Conservation (phyloP, 2,113 vertebrate species). For the Zosterops japonicus region DNA sequence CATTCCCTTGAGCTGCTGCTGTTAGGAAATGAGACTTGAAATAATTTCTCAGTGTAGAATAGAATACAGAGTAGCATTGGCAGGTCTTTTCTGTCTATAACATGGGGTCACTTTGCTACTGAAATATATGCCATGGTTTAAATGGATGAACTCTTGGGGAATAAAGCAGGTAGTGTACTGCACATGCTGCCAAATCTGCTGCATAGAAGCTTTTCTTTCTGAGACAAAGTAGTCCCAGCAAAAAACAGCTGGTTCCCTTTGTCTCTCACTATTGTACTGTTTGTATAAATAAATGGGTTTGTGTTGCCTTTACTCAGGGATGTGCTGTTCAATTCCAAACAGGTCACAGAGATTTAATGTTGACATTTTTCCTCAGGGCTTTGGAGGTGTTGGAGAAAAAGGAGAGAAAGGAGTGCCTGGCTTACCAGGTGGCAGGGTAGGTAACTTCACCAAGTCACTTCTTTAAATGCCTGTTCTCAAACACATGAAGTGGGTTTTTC, state of each 20-base stretch:
- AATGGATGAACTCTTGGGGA: background rate
- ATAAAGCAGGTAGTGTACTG: background rate
- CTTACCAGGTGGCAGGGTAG: constrained; percentile 88
- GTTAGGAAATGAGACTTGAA: background rate
- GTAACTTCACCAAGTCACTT: constrained; percentile 14
- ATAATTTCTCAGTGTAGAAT: background rate
- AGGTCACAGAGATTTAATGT: background rate
- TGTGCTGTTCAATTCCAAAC: background rate
- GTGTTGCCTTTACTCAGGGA: background rate
- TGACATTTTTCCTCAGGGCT: constrained; percentile 73
- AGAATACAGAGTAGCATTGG: background rate
- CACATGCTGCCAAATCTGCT: background rate
- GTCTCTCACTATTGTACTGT: background rate
- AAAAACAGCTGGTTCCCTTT: background rate
- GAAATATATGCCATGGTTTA: background rate
- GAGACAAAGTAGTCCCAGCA: background rate
- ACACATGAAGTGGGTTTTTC: background rate
- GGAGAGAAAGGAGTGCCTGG: constrained; percentile 92
- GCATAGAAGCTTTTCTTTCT: background rate
- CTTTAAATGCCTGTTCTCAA: background rate
- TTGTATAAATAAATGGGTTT: background rate
- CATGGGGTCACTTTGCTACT: background rate
- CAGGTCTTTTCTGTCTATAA: background rate
- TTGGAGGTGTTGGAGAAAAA: constrained; percentile 74
- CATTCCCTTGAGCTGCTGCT: background rate